Evolutionary conservation across 2,797 vertebrate genomes (phyloP), one percentile per base, ranked within the genome.

Genomic region (Acestrorhynchus altus): DNA sequence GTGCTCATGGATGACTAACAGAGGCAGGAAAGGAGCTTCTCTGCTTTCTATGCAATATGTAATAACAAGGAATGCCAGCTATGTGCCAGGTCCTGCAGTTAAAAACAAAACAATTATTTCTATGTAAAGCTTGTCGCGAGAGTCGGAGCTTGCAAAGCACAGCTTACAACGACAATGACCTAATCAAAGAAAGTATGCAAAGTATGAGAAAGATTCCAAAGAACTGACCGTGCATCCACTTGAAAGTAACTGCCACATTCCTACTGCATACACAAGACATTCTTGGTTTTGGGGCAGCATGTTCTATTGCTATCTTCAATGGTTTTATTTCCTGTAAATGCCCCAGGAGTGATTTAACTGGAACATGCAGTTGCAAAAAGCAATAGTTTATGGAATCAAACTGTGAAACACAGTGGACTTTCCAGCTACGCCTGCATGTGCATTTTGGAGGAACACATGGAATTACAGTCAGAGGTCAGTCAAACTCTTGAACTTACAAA

Each of bases 1-100:
- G 52, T 20, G 44, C 46, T 63, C 35, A 60, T 16, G 12, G 26
- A 42, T 52, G 46, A 4, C 52, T 54, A 52, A 39, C 52, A 22
- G 39, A 61, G 64, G 28, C 11, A 47, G 12, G 18, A 46, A 61
- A 20, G 39, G 66, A 74, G 47, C 64, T 2, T 74, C 72, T 76
- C 44, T 28, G 40, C 24, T 57, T 54, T 6, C 1, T 69, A 28
- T 65, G 40, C 15, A 35, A 52, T 10, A 18, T 52, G 47, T 39
- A 47, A 70, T 64, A 59, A 52, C 18, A 20, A 67, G 54, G 72
- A 63, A 79, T 72, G 42, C 46, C 51, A 81, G 52, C 54, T 44
- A 46, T 74, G 54, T 67, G 54, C 31, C 39, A 51, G 39, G 18
- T 71, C 63, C 22, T 35, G 54, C 57, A 61, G 31, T 64, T 65